These are phyloP conservation scores for Dichetophora obliterata DNA, from an alignment of 2,888 invertebrate genomes.

Conservation along the genomic window DNA sequence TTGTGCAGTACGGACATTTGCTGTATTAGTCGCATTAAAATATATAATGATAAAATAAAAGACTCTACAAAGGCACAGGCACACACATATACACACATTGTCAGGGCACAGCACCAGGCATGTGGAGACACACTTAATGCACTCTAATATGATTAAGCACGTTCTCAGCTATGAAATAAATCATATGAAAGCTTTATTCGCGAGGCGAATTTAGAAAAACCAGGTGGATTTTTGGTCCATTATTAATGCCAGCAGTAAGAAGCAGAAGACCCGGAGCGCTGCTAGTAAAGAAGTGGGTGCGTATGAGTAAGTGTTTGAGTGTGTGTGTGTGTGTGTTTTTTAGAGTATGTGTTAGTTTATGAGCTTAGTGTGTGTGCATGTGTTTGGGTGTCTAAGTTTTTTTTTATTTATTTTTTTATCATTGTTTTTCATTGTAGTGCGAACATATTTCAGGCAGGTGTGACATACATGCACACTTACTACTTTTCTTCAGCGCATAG, in stretches of 20 bases:
- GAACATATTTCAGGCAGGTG: constrained; percentile 28
- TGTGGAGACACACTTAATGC: constrained; percentile 49
- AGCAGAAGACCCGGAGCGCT: neutral
- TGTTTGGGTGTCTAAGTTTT: neutral
- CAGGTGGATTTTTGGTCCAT: constrained; percentile 31
- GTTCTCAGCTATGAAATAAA: constrained; percentile 62
- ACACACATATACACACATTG: constrained; percentile 1
- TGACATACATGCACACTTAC: constrained; percentile 27
- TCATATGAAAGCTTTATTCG: constrained; percentile 54
- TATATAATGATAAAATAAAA: constrained; percentile 36
- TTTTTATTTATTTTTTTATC: neutral
- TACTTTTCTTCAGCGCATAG: constrained; percentile 5
- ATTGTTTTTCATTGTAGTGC: neutral
- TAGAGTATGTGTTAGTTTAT: neutral
- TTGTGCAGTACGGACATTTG: neutral
- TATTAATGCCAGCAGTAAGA: constrained; percentile 3
- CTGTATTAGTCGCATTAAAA: constrained; percentile 19
- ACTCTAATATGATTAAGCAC: constrained; percentile 66
- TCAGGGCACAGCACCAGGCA: neutral
- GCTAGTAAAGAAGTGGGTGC: neutral
- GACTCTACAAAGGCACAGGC: neutral
- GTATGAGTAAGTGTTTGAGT: neutral
- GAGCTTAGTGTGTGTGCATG: neutral
- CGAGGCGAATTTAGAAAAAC: constrained; percentile 30
- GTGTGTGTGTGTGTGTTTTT: neutral